A percentile compares a stretch with the other conserved stretches of the same genome.
phyloP scores from a whole-genome alignment of 2,113 vertebrate species.

The Oryzias curvinotus region DNA sequence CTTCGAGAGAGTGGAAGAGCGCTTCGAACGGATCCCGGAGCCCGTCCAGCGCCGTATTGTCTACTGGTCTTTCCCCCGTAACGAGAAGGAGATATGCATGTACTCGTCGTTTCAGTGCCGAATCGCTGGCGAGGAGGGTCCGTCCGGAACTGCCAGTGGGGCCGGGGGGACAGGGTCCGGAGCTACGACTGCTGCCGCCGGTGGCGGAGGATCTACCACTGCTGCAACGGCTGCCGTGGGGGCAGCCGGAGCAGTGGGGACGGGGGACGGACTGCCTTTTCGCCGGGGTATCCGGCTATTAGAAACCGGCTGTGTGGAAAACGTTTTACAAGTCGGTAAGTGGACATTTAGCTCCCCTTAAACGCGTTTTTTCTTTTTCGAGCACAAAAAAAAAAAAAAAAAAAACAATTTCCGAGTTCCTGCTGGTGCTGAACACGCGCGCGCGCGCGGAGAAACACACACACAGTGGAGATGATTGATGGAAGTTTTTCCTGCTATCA shows the following conservation, averaged over 20 bases:
- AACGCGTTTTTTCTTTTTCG: background rate
- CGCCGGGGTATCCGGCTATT: slow-evolving; percentile 92
- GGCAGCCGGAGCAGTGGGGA: slow-evolving; percentile 63
- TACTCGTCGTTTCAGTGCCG: slow-evolving; percentile 95
- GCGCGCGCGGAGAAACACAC: slow-evolving; percentile 22
- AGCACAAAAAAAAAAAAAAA: background rate
- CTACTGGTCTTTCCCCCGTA: slow-evolving; percentile 95
- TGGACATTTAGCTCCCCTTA: slow-evolving; percentile 43
- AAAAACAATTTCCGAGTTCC: slow-evolving; percentile 20
- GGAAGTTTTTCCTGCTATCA: slow-evolving; percentile 60
- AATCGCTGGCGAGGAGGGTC: slow-evolving; percentile 77
- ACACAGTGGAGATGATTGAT: slow-evolving; percentile 53
- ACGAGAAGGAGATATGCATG: slow-evolving; percentile 96
- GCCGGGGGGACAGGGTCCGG: slow-evolving; percentile 65
- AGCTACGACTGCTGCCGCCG: slow-evolving; percentile 50
- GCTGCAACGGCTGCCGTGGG: slow-evolving; percentile 59
- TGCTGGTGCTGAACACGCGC: slow-evolving; percentile 11
- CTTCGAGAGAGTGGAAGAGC: slow-evolving; percentile 94
- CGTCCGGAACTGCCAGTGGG: slow-evolving; percentile 61
- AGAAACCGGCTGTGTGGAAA: slow-evolving; percentile 95
- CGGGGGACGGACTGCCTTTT: slow-evolving; percentile 89
- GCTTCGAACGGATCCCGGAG: slow-evolving; percentile 95
- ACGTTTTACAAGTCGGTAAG: slow-evolving; percentile 98
- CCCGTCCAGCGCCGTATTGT: slow-evolving; percentile 95
- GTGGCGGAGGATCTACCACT: slow-evolving; percentile 66